phyloP scores from a whole-genome alignment of 2,113 vertebrate species.

The Onychorhynchus coronatus region DNA sequence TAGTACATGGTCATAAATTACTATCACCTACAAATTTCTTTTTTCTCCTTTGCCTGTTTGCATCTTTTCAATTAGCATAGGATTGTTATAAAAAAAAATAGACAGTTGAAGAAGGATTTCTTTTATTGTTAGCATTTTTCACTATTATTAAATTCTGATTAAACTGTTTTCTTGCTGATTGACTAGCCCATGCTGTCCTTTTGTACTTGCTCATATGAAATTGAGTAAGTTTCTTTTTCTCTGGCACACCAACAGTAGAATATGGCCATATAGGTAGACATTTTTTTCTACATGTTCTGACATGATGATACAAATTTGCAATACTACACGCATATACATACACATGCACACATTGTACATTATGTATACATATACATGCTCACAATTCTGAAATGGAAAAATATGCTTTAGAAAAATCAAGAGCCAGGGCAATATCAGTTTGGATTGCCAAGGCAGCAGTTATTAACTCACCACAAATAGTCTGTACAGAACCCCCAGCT shows the following conservation, averaged over 20 bases:
- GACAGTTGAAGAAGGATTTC: not conserved
- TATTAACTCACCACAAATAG: not conserved
- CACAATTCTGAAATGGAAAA: not conserved
- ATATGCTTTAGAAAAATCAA: not conserved
- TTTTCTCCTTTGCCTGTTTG: not conserved
- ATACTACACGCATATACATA: too few relatives aligned
- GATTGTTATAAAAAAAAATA: not conserved
- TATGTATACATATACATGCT: not conserved
- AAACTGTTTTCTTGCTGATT: not conserved
- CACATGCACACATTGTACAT: not conserved
- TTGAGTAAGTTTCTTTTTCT: not conserved
- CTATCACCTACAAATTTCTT: constrained; percentile 19
- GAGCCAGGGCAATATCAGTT: not conserved
- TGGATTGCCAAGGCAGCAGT: not conserved
- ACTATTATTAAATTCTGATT: not conserved
- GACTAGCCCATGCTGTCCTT: not conserved
- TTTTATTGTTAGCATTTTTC: not conserved
- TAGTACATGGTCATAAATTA: constrained; percentile 33
- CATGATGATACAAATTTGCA: not conserved
- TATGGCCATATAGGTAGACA: not conserved
- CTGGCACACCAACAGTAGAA: not conserved
- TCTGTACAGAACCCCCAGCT: not conserved
- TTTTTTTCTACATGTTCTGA: not conserved
- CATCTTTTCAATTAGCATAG: not conserved
- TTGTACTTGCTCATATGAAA: not conserved